Evolutionary conservation across 2,888 invertebrate species (phyloP).

Genomic region (Disparrhopalites patrizii): DNA sequence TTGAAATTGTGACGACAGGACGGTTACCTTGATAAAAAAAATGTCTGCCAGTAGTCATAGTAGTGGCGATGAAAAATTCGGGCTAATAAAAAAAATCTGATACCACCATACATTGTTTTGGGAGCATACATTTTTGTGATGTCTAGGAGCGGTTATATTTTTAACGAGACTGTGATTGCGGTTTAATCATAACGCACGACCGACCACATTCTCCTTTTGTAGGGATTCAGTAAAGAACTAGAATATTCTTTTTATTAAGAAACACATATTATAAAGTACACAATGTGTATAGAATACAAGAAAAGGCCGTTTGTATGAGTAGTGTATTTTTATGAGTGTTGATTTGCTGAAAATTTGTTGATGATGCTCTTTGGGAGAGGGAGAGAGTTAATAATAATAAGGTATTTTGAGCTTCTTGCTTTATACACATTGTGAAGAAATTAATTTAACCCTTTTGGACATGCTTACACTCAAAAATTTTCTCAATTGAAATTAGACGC

Average conservation of each 20-base stretch:
- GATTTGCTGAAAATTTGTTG: no score
- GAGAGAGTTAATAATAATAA: slow-evolving; percentile 10
- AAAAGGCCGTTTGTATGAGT: background rate
- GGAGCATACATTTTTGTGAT: no score
- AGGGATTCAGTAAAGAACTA: background rate
- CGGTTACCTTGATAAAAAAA: background rate
- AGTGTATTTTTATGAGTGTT: background rate
- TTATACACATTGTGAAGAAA: no score
- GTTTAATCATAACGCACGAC: slow-evolving; percentile 24
- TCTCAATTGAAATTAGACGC: no score
- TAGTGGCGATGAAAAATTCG: background rate
- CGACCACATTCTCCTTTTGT: slow-evolving; percentile 6
- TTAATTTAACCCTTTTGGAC: no score
- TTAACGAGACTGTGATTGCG: slow-evolving; percentile 21
- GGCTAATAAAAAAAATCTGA: background rate
- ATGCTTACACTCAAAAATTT: no score
- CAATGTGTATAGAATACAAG: background rate
- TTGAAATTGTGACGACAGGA: background rate
- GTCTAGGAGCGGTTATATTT: slow-evolving; percentile 13
- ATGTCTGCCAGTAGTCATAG: background rate
- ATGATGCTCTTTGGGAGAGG: slow-evolving; percentile 5
- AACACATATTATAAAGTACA: background rate
- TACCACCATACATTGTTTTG: no score
- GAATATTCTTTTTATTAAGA: background rate
- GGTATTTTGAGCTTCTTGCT: no score